A percentile compares a stretch with the other conserved stretches of the same genome.
These are phyloP conservation scores for Crypturellus undulatus DNA, from an alignment of 2,113 vertebrate species.

Conservation along the genomic window DNA sequence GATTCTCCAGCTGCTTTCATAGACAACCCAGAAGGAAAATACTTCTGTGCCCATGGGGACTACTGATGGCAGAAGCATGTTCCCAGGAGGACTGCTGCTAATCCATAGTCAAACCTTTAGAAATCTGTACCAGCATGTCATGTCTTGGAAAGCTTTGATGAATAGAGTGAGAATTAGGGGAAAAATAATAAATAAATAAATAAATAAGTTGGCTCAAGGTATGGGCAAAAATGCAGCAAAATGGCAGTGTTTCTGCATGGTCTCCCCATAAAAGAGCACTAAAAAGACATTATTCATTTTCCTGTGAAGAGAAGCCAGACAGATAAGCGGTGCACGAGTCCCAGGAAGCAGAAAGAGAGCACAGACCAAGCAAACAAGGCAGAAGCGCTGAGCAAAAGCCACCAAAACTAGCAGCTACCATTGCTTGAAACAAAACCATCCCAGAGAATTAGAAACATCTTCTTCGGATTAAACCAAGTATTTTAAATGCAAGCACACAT, in stretches of 20 bases:
- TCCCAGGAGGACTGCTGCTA: background rate
- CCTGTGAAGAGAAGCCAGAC: background rate
- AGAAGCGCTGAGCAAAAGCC: background rate
- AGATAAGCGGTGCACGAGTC: background rate
- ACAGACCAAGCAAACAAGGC: background rate
- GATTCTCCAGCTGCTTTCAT: background rate
- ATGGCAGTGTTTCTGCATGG: background rate
- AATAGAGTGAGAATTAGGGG: background rate
- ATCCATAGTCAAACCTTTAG: background rate
- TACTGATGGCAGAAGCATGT: background rate
- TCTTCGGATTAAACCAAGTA: background rate
- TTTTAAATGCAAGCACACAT: background rate
- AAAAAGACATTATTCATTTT: background rate
- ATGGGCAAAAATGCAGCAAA: background rate
- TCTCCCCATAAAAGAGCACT: background rate
- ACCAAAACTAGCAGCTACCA: background rate
- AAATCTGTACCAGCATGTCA: background rate
- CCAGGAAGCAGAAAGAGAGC: background rate
- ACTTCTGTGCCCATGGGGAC: background rate
- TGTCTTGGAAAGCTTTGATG: background rate
- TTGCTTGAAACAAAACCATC: background rate
- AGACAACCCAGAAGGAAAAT: background rate
- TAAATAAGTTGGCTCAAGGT: background rate
- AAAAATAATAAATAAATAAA: background rate
- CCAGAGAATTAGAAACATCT: background rate